These are phyloP conservation scores for Tetranychus piercei DNA, from an alignment of 2,888 invertebrate genomes.

Conservation along the genomic window DNA sequence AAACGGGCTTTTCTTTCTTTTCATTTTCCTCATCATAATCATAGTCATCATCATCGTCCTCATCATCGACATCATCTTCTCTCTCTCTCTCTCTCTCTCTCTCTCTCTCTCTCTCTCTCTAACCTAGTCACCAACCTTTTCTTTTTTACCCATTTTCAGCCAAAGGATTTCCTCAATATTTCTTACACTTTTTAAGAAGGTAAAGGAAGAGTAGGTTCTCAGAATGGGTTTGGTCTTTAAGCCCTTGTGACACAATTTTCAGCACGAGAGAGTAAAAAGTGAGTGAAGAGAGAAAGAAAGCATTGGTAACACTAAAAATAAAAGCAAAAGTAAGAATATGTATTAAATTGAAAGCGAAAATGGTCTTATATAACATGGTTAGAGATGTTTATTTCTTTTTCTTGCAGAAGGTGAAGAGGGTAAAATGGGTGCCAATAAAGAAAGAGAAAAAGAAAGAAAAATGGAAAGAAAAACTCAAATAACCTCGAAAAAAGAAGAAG, in stretches of 20 bases:
- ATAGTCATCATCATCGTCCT: background rate
- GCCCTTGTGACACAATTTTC: background rate
- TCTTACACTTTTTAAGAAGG: slow-evolving; percentile 4
- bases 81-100: slow-evolving; percentile 4
- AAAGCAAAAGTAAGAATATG: background rate
- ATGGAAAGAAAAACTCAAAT: background rate
- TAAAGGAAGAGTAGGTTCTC: slow-evolving; percentile 4
- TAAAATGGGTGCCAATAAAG: background rate
- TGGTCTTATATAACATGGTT: too few relatives aligned
- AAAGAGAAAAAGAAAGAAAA: background rate
- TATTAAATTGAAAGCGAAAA: background rate
- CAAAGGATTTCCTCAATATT: background rate
- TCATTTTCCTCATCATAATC: background rate
- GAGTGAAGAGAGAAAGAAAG: slow-evolving; percentile 8
- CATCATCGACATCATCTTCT: background rate
- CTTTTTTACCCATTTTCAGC: background rate
- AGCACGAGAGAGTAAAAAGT: background rate
- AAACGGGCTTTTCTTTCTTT: background rate
- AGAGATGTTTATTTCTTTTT: background rate
- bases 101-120: slow-evolving; percentile 7
- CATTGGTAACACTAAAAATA: background rate
- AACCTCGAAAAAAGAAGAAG: background rate
- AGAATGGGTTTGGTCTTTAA: background rate
- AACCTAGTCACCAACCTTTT: background rate
- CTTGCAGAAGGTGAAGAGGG: background rate